These are phyloP conservation scores for Ecliptopera silaceata DNA, from an alignment of 2,888 invertebrate genomes.

Conservation along the genomic window DNA sequence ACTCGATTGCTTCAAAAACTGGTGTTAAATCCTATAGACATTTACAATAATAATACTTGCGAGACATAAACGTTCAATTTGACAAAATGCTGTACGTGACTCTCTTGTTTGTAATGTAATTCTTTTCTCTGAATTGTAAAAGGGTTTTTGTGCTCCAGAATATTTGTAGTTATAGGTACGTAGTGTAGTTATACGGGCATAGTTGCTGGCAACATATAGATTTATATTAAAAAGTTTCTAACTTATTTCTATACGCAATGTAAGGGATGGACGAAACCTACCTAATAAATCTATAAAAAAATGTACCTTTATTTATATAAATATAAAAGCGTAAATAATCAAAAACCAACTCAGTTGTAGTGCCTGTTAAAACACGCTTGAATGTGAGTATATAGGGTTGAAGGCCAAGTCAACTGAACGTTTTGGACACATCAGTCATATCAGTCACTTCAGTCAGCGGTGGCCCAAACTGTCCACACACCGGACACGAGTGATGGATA, in stretches of 20 bases:
- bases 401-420: background rate
- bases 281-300: too few species aligned
- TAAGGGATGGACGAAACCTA: too few species aligned
- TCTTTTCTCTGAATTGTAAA: conserved; percentile 3
- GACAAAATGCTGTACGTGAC: conserved; percentile 6
- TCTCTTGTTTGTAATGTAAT: conserved; percentile 2
- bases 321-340: too few species aligned
- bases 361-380: background rate
- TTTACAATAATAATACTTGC: conserved; percentile 1
- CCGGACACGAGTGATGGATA: conserved; percentile 64
- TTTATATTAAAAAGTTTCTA: too few species aligned
- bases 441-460: conserved; percentile 38
- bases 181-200: too few species aligned
- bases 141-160: background rate
- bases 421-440: conserved; percentile 46
- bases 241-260: too few species aligned
- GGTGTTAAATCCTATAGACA: background rate
- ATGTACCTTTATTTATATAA: too few species aligned
- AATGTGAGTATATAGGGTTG: background rate
- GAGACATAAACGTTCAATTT: conserved; percentile 1
- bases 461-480: conserved; percentile 44
- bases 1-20: background rate
- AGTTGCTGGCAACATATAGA: too few species aligned
- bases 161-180: too few species aligned
- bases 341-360: background rate